These are phyloP conservation scores for Poeciliopsis turneri DNA, from an alignment of 2,797 vertebrate species.

Conservation along the genomic window DNA sequence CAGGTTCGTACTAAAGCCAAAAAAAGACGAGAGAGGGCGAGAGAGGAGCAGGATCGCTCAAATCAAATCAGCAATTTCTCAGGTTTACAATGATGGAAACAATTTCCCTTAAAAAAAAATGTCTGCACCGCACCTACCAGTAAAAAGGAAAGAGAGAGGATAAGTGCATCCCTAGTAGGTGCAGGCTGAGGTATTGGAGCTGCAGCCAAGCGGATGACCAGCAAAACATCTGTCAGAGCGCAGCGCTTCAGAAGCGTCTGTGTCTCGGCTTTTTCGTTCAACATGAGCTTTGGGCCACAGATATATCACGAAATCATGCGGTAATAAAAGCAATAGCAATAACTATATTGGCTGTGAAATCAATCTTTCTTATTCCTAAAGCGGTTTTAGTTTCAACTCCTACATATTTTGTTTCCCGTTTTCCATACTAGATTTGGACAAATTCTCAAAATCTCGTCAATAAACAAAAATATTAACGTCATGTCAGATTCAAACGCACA, in stretches of 20 bases:
- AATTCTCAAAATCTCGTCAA: not conserved
- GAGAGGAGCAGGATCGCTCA: slow-evolving; percentile 39
- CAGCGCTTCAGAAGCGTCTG: not conserved
- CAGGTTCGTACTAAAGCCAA: slow-evolving; percentile 72
- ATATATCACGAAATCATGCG: not conserved
- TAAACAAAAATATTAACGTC: not conserved
- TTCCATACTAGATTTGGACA: too few species aligned
- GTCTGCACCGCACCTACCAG: slow-evolving; percentile 75
- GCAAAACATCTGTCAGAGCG: slow-evolving; percentile 14
- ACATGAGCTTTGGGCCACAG: not conserved
- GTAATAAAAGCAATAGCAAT: not conserved
- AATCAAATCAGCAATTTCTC: slow-evolving; percentile 63
- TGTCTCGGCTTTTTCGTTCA: not conserved
- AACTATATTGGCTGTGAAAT: not conserved
- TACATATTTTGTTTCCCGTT: too few species aligned
- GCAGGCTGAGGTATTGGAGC: slow-evolving; percentile 74
- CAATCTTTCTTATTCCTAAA: not conserved
- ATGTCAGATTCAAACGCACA: not conserved
- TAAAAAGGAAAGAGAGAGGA: slow-evolving; percentile 65
- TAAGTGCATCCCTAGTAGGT: slow-evolving; percentile 82
- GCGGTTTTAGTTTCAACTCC: not conserved
- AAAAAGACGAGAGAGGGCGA: slow-evolving; percentile 12
- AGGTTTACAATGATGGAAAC: slow-evolving; percentile 60
- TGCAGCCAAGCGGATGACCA: slow-evolving; percentile 50
- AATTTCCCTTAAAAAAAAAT: slow-evolving; percentile 81